phyloP scores from a whole-genome alignment of 2,797 vertebrate species.

The Mus minutoides region DNA sequence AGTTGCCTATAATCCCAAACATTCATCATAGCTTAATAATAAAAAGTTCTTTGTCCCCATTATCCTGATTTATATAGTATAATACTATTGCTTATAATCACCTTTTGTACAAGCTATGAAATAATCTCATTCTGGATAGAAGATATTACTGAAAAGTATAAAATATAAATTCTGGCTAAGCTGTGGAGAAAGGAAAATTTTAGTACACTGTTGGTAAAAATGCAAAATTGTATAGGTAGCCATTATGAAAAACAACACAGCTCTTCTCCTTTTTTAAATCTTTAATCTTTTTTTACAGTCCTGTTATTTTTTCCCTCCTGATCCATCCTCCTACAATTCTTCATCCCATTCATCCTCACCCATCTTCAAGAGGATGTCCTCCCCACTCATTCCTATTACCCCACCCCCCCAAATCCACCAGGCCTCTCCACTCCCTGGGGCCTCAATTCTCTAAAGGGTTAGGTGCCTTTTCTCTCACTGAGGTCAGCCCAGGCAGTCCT shows the following conservation, averaged over 20 bases:
- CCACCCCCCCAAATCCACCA: background rate
- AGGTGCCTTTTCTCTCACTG: no score
- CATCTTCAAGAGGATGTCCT: background rate
- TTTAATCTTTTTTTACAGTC: background rate
- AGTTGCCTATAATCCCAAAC: background rate
- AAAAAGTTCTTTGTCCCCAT: background rate
- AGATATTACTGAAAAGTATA: background rate
- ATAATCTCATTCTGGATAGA: background rate
- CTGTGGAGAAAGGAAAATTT: background rate
- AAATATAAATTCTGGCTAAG: background rate
- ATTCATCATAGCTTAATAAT: background rate
- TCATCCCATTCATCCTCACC: background rate
- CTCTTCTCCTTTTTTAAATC: background rate
- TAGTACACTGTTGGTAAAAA: background rate
- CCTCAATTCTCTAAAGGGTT: no score
- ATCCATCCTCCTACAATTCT: background rate
- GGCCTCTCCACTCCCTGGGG: no score
- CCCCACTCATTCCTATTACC: no score
- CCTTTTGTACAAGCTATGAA: background rate
- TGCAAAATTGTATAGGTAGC: background rate
- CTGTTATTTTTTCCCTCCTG: background rate
- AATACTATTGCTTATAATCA: background rate
- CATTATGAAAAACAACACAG: background rate
- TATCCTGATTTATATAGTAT: background rate
- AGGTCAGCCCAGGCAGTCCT: no score